These are phyloP conservation scores for Leptocoma aspasia DNA, from an alignment of 2,113 vertebrate species.

Conservation along the genomic window DNA sequence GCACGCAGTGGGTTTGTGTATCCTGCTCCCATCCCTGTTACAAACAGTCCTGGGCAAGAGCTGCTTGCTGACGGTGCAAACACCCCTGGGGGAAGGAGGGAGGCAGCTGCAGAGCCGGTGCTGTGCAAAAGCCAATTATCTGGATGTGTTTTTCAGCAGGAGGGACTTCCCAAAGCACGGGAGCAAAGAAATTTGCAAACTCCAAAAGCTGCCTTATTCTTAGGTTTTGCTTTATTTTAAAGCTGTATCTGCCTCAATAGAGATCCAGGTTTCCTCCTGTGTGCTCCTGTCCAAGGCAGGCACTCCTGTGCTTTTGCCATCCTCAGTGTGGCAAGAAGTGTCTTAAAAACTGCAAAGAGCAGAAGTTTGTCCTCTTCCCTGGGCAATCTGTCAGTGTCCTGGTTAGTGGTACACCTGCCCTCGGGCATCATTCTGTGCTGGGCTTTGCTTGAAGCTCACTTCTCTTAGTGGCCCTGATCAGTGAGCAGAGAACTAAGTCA, in stretches of 20 bases:
- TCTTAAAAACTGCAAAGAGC: not conserved
- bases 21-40: not conserved
- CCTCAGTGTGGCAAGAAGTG: accelerated
- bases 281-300: not conserved
- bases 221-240: not conserved
- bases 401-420: accelerated
- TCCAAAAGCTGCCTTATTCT: not conserved
- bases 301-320: not conserved
- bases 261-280: not conserved
- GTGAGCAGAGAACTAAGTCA: not conserved
- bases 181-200: not conserved
- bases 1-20: not conserved
- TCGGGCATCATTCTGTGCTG: accelerated
- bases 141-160: not conserved
- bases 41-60: not conserved
- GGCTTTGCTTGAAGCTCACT: not conserved
- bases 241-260: not conserved
- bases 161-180: not conserved
- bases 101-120: not conserved
- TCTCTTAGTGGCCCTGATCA: not conserved
- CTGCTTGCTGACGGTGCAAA: not conserved
- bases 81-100: not conserved
- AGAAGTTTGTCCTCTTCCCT: not conserved
- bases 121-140: not conserved
- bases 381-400: not conserved